Percentiles rank a stretch among this genome's conserved stretches.
These are phyloP conservation scores for Leptestheria dahalacensis DNA, from an alignment of 1,140 invertebrate species.

Conservation along the genomic window DNA sequence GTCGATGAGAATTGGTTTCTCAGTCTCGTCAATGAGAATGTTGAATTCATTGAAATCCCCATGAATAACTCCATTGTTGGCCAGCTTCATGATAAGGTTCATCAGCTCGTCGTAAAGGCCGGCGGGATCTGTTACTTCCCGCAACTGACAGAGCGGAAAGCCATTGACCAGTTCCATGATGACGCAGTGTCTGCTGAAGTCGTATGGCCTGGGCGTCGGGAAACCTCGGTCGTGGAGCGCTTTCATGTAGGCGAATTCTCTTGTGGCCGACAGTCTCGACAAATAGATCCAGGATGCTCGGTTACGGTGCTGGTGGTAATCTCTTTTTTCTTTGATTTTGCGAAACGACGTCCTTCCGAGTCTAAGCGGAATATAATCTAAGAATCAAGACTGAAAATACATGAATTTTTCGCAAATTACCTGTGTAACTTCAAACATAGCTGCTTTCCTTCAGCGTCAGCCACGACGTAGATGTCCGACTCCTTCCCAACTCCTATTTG, in stretches of 20 bases:
- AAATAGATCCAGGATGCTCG: slow-evolving; percentile 91
- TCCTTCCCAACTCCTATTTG: slow-evolving; percentile 99
- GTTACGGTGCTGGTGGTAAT: slow-evolving; percentile 86
- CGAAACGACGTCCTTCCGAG: slow-evolving; percentile 88
- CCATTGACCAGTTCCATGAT: slow-evolving; percentile 80
- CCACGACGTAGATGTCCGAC: slow-evolving; percentile 83
- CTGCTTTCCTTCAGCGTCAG: slow-evolving; percentile 48
- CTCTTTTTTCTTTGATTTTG: slow-evolving; percentile 90
- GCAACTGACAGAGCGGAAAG: slow-evolving; percentile 53
- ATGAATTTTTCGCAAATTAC: too few species aligned
- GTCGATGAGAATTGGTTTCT: slow-evolving; percentile 81
- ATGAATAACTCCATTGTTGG: slow-evolving; percentile 90
- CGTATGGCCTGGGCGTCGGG: slow-evolving; percentile 87
- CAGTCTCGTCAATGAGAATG: slow-evolving; percentile 67
- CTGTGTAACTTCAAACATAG: slow-evolving; percentile 84
- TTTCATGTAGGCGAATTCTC: slow-evolving; percentile 98
- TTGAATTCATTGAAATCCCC: slow-evolving; percentile 99
- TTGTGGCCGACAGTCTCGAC: slow-evolving; percentile 88
- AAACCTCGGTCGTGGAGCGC: slow-evolving; percentile 78
- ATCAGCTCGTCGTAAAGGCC: slow-evolving; percentile 86
- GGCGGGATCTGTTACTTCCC: slow-evolving; percentile 58
- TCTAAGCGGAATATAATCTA: slow-evolving; percentile 33
- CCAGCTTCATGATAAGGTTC: slow-evolving; percentile 80
- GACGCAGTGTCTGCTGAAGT: slow-evolving; percentile 91
- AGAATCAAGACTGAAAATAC: too few species aligned